Conservation (phyloP, 2,113 vertebrate species). For the Psilopogon haemacephalus region DNA sequence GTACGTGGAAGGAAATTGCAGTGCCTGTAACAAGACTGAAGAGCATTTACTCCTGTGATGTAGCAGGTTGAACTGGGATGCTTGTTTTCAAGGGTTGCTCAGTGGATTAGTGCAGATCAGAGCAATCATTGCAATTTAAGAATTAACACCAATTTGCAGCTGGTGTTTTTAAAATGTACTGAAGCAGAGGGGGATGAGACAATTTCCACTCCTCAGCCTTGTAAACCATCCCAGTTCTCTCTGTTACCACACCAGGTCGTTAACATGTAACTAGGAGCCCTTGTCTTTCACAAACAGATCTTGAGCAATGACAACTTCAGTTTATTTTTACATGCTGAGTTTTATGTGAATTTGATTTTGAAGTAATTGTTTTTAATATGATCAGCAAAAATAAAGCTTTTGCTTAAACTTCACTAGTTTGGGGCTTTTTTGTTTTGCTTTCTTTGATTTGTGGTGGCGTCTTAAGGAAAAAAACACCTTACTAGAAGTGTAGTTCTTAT, state of each 20-base stretch:
- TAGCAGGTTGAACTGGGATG: slow-evolving; percentile 16
- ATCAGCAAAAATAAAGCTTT: slow-evolving; percentile 71
- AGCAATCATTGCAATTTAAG: not conserved
- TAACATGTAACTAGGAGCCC: not conserved
- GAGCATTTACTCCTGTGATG: not conserved
- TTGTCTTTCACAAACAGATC: not conserved
- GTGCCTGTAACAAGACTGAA: not conserved
- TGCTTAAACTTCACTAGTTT: not conserved
- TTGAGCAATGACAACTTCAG: not conserved
- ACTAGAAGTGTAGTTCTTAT: not conserved
- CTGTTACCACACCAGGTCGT: not conserved
- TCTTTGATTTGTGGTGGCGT: not conserved
- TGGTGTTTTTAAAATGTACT: not conserved
- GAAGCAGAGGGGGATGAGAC: no score
- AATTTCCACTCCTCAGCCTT: not conserved
- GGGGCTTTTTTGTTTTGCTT: not conserved
- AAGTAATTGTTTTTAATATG: slow-evolving; percentile 62
- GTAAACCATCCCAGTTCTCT: not conserved
- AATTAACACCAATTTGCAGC: not conserved
- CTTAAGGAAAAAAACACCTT: not conserved
- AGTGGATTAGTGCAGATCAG: not conserved
- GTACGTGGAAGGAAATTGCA: not conserved
- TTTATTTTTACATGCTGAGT: slow-evolving; percentile 43
- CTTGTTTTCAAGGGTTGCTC: not conserved
- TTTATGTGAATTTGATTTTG: slow-evolving; percentile 55